Base-by-base conservation (phyloP, 2,888 invertebrate species). In the Euphydryas editha region DNA sequence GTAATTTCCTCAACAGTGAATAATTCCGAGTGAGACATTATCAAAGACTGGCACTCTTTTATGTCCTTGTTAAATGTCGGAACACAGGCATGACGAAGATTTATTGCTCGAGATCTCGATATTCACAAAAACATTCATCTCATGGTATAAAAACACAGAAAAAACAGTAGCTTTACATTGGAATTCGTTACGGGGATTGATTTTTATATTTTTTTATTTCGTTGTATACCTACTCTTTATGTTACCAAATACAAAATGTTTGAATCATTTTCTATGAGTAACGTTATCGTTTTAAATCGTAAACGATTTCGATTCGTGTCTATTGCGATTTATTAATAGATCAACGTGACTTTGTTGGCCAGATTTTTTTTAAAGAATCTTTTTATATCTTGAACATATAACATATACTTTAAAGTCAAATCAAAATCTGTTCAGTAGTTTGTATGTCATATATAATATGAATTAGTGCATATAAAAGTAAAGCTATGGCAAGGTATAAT, bases 51-150 rank as follows among this genome's bases (percentile, higher is more conserved):
- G 55, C 64, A 51, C 65, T 68, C 70, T 70, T 68, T 70, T 70
- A 70, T 62, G 70, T 65, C 68, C 62, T 65, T 65, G 70, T 70
- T 70, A 70, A 70, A 70, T 65, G 70, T 70, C 70, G 68, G 70
- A 57, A 62, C 65, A 68, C 60, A 62, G 62, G 46, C 65, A 55
- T 60, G 65, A 68, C 70, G 70, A 68, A 62, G 70, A 70, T 70
- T 65, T 70, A 70, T 70, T 70, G 59, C 65, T 62, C 59, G 63
- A 63, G 59, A 42, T 67, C 63, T 61, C 67, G 62, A 66, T 60
- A 54, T 54, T 39, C 57, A 49, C 62, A 69, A 69, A 66, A 69
- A 69, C 68, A 63, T 58, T 63, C 62, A 59, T 62, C 62, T 51
- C 46, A 46, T 39, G 57, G 24, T 54, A 36, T 64, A 65, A 60